These are phyloP conservation scores for Plectus sambesii DNA, from an alignment of 1,140 invertebrate genomes.

Conservation along the genomic window DNA sequence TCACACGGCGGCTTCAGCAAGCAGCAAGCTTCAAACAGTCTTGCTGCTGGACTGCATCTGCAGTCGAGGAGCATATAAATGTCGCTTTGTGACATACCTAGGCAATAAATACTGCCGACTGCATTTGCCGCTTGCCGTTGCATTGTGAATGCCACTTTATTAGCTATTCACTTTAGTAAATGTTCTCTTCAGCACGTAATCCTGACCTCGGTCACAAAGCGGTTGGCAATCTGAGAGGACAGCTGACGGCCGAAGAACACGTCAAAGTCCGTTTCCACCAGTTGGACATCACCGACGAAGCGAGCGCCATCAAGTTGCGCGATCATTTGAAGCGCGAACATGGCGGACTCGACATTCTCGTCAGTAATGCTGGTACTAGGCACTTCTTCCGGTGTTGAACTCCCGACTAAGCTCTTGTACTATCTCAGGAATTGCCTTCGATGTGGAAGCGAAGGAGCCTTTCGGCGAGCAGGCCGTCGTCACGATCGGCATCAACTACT, in stretches of 20 bases:
- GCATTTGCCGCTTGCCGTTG: too few species aligned
- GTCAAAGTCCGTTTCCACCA: constrained; percentile 47
- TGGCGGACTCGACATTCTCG: constrained; percentile 63
- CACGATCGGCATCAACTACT: constrained; percentile 61
- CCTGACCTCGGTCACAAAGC: constrained; percentile 23
- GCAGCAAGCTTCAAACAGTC: too few species aligned
- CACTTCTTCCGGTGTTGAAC: too few species aligned
- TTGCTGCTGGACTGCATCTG: too few species aligned
- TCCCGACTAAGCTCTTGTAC: too few species aligned
- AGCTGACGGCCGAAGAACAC: constrained; percentile 11
- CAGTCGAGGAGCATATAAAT: too few species aligned
- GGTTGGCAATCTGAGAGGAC: constrained; percentile 17
- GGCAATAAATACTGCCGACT: too few species aligned
- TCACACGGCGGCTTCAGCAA: too few species aligned
- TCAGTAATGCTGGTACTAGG: constrained; percentile 79
- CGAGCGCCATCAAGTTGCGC: constrained; percentile 54
- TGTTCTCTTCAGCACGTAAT: constrained; percentile 22
- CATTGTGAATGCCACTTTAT: too few species aligned
- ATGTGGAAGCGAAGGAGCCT: constrained; percentile 53
- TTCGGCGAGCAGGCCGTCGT: constrained; percentile 59
- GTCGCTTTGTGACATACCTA: too few species aligned
- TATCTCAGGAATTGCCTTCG: constrained; percentile 8
- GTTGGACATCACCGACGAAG: constrained; percentile 56
- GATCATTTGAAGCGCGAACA: constrained; percentile 57
- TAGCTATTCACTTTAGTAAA: neutral